Base-by-base conservation (phyloP, 2,888 invertebrate genomes). In the Chrysina gloriosa region DNA sequence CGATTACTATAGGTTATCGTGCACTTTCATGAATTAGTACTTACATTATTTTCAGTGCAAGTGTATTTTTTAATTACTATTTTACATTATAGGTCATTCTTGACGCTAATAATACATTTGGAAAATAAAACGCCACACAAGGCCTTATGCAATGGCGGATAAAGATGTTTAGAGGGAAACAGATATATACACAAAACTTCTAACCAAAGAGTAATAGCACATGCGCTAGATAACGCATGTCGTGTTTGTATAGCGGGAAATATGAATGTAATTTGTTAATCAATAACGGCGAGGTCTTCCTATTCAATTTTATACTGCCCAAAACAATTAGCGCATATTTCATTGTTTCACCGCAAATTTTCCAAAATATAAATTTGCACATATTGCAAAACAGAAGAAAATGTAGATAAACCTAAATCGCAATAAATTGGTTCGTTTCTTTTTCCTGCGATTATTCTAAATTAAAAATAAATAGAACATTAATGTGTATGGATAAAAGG, bases 131-230 rank as follows among this genome's bases (percentile, higher is more conserved):
- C 65, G 56, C 65, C 68, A 65, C 68, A 68, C 65, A 68, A 68
- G 64, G 63, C 68, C 68, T 68, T 68, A 68, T 65, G 68, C 68
- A 68, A 79, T 79, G 80, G 78, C 79, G 72, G 73, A 73, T 80
- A 79, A 79, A 78, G 79, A 79, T 80, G 80, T 80, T 80, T 80
- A 80, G 80, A 80, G 79, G 75, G 78, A 73, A 77, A 76, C 69
- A 67, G 64, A 50, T 34, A 67, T 70, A 75, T 68, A 50, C 63
- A 36, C 48, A 25, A 66, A 66, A 66, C 56, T 66, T 66, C 14
- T 66, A 58, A 36, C 47, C 56, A 58, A 48, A 66, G 66, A 56
- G 66, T 47, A 66, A 66, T 52, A 31, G 66, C 47, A 58, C 66
- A 66, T 66, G 66, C 66, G 66, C 66, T 19, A 45, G 21, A 58